phyloP scores from a whole-genome alignment of 2,113 vertebrate species.

The Garra rufa region DNA sequence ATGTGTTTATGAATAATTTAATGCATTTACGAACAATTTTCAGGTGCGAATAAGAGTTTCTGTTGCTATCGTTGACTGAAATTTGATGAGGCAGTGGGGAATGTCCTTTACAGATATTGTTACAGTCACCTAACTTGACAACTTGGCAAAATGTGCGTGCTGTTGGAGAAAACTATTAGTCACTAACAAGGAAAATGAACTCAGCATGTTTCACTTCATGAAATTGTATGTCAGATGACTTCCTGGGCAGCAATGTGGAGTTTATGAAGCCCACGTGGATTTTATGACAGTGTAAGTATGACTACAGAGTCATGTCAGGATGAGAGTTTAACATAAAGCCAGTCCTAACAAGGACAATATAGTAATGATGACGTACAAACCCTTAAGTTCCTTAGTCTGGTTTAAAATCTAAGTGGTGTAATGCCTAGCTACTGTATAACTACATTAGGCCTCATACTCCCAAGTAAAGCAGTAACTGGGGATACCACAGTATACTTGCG shows the following conservation, averaged over 20 bases:
- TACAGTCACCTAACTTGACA: not conserved
- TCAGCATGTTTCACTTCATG: slow-evolving; percentile 28
- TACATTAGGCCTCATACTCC: not conserved
- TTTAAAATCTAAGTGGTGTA: not conserved
- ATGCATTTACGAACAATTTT: not conserved
- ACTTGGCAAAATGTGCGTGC: not conserved
- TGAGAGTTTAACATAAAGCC: not conserved
- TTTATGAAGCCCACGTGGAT: slow-evolving; percentile 10
- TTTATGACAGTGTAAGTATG: not conserved
- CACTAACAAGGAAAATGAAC: not conserved
- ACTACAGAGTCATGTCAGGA: slow-evolving; percentile 6
- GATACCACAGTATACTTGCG: no score
- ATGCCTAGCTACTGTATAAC: not conserved
- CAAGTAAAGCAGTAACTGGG: no score
- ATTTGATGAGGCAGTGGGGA: not conserved
- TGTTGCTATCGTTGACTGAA: not conserved
- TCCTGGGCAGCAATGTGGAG: not conserved
- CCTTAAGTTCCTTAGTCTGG: not conserved
- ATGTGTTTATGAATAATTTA: not conserved
- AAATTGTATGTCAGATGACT: slow-evolving; percentile 6
- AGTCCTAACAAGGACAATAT: not conserved
- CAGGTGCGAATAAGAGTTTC: not conserved
- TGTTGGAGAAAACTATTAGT: not conserved
- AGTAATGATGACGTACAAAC: not conserved
- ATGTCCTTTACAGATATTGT: not conserved